A percentile compares a stretch with the other conserved stretches of the same genome.
Conservation (phyloP, 2,888 invertebrate genomes). For the Drosophila koepferae region DNA sequence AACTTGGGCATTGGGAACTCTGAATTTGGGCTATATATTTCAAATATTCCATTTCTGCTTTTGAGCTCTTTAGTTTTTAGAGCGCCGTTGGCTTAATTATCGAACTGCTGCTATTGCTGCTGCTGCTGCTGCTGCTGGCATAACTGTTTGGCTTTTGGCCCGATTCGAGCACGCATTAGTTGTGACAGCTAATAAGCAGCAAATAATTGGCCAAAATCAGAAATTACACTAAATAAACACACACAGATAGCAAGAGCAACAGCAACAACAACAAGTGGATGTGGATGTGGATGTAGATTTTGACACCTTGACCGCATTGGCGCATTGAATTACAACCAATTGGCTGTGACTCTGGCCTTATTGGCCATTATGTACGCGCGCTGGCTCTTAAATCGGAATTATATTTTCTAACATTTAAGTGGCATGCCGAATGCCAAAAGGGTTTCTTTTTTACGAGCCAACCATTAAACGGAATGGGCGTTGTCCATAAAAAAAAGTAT, state of each 20-base stretch:
- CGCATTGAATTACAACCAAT: constrained; percentile 58
- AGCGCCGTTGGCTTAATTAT: constrained; percentile 74
- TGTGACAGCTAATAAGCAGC: constrained; percentile 66
- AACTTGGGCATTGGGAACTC: constrained; percentile 44
- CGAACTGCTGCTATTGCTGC: constrained; percentile 2
- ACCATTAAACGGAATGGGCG: constrained; percentile 26
- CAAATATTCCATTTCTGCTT: constrained; percentile 35
- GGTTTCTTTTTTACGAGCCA: constrained; percentile 33
- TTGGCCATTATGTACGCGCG: constrained; percentile 62
- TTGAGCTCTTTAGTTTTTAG: constrained; percentile 6
- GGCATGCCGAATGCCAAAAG: constrained; percentile 60
- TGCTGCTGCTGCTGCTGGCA: constrained; percentile 30
- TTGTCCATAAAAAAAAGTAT: constrained; percentile 22
- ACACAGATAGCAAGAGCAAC: constrained; percentile 22
- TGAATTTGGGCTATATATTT: constrained; percentile 26
- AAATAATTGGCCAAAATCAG: constrained; percentile 54
- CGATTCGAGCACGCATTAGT: constrained; percentile 59
- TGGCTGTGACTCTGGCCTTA: constrained; percentile 62
- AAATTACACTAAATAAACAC: constrained; percentile 46
- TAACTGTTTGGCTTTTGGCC: constrained; percentile 65
- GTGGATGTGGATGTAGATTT: constrained; percentile 21
- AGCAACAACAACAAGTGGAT: constrained; percentile 13
- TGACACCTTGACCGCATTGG: constrained; percentile 77
- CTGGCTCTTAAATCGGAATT: constrained; percentile 52
- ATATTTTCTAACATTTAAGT: constrained; percentile 53